Conservation (phyloP, 2,113 vertebrate genomes). For the Oxyruncus cristatus region DNA sequence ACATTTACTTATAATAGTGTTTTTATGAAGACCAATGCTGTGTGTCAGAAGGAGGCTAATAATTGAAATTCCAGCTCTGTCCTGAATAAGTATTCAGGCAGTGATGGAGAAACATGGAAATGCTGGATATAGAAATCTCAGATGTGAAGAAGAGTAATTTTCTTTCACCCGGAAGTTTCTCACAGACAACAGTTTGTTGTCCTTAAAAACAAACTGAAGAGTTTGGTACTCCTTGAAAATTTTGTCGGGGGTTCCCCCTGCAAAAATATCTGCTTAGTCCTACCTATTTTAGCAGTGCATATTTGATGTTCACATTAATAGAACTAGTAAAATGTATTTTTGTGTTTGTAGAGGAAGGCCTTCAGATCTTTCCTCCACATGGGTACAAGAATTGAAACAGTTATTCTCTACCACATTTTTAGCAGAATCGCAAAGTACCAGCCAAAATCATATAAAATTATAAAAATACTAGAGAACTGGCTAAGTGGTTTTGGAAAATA, state of each 20-base stretch:
- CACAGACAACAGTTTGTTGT: not conserved
- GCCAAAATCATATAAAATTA: constrained; percentile 26
- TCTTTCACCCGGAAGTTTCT: constrained; percentile 30
- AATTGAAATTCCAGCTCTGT: not conserved
- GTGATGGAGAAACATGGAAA: not conserved
- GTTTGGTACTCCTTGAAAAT: not conserved
- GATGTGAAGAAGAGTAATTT: not conserved
- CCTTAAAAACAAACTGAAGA: not conserved
- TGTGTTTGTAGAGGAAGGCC: not conserved
- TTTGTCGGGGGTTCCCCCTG: not conserved
- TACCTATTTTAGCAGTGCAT: not conserved
- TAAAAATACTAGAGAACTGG: constrained; percentile 40
- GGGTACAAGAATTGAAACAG: not conserved
- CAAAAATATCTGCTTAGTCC: not conserved
- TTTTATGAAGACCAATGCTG: not conserved
- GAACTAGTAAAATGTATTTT: not conserved
- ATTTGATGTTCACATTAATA: not conserved
- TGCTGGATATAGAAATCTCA: not conserved
- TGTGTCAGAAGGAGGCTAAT: not conserved
- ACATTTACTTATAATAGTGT: not conserved
- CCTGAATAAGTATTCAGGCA: not conserved
- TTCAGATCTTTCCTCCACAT: not conserved
- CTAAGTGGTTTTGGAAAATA: not conserved
- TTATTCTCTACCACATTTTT: constrained; percentile 35
- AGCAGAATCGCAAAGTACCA: constrained; percentile 27